These are phyloP conservation scores for Echinops telfairi DNA, from an alignment of 2,113 vertebrate species.

Conservation along the genomic window DNA sequence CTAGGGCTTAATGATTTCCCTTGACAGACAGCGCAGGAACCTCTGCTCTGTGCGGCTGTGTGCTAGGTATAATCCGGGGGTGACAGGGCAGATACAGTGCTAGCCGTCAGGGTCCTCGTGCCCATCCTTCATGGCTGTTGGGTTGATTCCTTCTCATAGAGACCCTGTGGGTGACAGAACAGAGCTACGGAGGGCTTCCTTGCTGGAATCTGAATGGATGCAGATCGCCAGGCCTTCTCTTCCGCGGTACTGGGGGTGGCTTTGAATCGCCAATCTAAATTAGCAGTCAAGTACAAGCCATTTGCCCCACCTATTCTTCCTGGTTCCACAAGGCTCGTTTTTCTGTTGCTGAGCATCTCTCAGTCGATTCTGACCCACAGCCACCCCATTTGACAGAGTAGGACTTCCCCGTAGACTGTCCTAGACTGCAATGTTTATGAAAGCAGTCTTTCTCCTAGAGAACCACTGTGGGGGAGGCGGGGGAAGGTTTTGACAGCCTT, in stretches of 20 bases:
- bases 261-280: background rate
- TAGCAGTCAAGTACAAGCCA: background rate
- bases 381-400: background rate
- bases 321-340: fast-evolving
- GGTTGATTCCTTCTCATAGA: background rate
- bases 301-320: background rate
- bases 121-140: too few species aligned
- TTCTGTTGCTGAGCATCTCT: background rate
- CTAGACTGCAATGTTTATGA: background rate
- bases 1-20: too few species aligned
- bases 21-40: fast-evolving
- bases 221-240: background rate
- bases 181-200: background rate
- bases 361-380: background rate
- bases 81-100: fast-evolving
- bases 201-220: background rate
- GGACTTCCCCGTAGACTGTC: background rate
- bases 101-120: background rate
- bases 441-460: background rate
- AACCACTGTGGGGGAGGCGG: background rate
- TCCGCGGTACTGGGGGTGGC: background rate
- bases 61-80: too few species aligned
- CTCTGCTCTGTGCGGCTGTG: background rate
- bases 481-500: background rate
- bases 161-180: background rate